Evolutionary conservation across 2,888 invertebrate species (phyloP), one percentile per base, ranked within the genome.

Genomic region (Nephrotoma guestfalica): DNA sequence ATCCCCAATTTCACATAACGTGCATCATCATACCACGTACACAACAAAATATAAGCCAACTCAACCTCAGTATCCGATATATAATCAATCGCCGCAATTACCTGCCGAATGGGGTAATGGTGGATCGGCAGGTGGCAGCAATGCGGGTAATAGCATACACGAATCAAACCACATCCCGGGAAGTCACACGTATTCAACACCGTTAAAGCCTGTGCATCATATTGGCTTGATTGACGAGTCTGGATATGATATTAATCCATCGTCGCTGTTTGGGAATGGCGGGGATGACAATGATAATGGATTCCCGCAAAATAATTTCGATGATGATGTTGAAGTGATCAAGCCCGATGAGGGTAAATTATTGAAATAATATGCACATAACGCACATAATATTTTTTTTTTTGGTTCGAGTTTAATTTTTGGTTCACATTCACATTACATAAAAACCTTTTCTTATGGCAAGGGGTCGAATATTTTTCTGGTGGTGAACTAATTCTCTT

Each of bases 181-280:
- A 0, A 7, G 45, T 45, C 43, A 86, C 41, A 45, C 43, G 13
- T 45, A 40, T 45, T 40, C 43, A 13, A 41, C 86, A 7, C 30
- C 86, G 5, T 41, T 41, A 15, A 51, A 51, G 41, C 86, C 86
- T 2, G 40, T 13, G 2, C 51, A 83, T 41, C 41, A 51, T 86
- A 86, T 86, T 41, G 87, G 88, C 13, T 85, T 87, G 15, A 83
- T 87, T 4, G 88, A 88, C 86, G 87, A 88, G 40, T 45, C 86
- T 13, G 88, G 87, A 15, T 88, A 86, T 71, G 87, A 86, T 15
- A 84, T 87, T 41, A 86, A 85, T 13, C 85, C 87, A n/a, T 85
- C 86, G 85, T 84, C 87, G 13, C 86, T 87, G 13, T 57, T 86
- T 57, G 47, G 47, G 2, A 41, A 86, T 41, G 42, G 86, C 83